Evolutionary conservation across 2,888 invertebrate species (phyloP).

Genomic region (Blera fallax): DNA sequence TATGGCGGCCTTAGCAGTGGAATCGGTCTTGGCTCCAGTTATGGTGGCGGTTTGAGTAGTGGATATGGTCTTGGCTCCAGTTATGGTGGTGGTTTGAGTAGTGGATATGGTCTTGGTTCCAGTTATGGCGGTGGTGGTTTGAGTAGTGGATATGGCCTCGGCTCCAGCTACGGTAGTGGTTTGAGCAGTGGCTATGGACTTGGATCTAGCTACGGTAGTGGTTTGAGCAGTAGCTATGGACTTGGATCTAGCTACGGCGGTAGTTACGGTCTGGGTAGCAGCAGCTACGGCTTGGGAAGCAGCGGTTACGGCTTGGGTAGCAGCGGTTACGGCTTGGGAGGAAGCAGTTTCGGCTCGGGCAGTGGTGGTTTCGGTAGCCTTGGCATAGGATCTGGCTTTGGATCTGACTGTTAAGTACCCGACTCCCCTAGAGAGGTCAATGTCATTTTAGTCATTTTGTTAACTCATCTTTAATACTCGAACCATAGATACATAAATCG

Average conservation of each 20-base stretch:
- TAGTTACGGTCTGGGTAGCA: constrained; percentile 7
- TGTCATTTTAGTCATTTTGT: constrained; percentile 14
- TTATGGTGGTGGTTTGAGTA: not conserved
- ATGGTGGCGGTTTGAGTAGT: constrained; percentile 24
- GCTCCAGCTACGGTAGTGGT: constrained; percentile 30
- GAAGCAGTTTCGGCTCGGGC: not conserved
- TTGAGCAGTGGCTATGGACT: constrained; percentile 17
- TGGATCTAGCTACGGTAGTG: not conserved
- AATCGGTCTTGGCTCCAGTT: constrained; percentile 16
- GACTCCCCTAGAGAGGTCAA: not conserved
- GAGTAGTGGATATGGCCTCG: not conserved
- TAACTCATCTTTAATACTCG: constrained; percentile 3
- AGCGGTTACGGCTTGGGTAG: constrained; percentile 21
- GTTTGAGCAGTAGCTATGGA: constrained; percentile 15
- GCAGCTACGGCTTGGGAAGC: constrained; percentile 2
- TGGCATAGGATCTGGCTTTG: not conserved
- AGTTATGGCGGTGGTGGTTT: not conserved
- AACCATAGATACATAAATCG: constrained; percentile 2
- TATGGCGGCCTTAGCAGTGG: constrained; percentile 21
- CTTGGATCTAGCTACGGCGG: not conserved
- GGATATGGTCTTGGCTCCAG: constrained; percentile 9
- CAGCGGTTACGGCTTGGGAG: not conserved
- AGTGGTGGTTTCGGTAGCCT: not conserved
- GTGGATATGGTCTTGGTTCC: not conserved
- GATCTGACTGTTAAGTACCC: constrained; percentile 10